Conservation (phyloP, 2,888 invertebrate genomes). For the Unio delphinus region DNA sequence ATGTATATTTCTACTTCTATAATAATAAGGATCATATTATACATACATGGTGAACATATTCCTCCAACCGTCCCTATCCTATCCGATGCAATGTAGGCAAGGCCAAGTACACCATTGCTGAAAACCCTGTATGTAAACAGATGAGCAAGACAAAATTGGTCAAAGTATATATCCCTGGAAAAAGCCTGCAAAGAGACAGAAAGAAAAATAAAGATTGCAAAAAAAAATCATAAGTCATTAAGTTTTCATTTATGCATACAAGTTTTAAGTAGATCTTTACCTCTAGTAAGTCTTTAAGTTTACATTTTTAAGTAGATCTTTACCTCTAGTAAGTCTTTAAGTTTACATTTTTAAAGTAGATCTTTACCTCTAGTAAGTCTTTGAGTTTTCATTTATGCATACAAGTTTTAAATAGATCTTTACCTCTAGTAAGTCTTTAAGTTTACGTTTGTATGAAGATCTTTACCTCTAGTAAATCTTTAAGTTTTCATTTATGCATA, state of each 20-base stretch:
- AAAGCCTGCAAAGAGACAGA: constrained; percentile 29
- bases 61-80: constrained; percentile 94
- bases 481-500: no score
- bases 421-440: constrained; percentile 89
- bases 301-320: no score
- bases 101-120: constrained; percentile 93
- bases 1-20: not conserved
- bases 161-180: constrained; percentile 53
- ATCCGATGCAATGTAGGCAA: constrained; percentile 96
- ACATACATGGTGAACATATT: constrained; percentile 83
- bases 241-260: no score
- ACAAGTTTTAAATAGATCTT: constrained; percentile 15
- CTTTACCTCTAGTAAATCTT: no score
- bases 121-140: constrained; percentile 97
- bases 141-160: constrained; percentile 93
- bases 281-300: no score
- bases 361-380: no score
- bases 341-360: not conserved
- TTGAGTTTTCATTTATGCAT: not conserved
- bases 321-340: no score
- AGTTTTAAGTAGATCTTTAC: no score
- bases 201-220: not conserved
- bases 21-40: constrained; percentile 3
- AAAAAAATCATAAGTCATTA: not conserved
- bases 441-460: no score